A percentile compares a stretch with the other conserved stretches of the same genome.
These are phyloP conservation scores for Salvelinus alpinus DNA, from an alignment of 2,113 vertebrate genomes.

Conservation along the genomic window DNA sequence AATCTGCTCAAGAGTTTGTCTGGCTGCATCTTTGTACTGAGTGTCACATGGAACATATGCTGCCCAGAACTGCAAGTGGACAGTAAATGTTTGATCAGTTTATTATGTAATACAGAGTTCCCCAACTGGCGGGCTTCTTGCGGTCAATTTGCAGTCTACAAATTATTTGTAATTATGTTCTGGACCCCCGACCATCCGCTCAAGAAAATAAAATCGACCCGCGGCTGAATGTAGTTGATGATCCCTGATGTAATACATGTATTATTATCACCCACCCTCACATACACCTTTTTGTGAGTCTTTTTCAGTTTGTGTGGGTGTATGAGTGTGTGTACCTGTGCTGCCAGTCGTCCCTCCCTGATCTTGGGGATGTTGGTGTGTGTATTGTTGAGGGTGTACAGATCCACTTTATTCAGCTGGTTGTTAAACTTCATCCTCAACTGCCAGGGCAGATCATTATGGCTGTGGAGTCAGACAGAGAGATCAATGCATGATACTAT, in stretches of 20 bases:
- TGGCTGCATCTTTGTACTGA: conserved; percentile 88
- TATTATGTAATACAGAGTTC: neutral
- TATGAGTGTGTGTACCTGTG: conserved; percentile 78
- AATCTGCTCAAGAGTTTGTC: conserved; percentile 91
- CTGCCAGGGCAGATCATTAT: conserved; percentile 94
- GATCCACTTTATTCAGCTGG: conserved; percentile 74
- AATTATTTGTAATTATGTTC: too few relatives aligned
- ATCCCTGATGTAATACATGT: too few relatives aligned
- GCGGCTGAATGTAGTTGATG: too few relatives aligned
- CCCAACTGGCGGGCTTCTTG: neutral
- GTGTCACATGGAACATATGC: conserved; percentile 83
- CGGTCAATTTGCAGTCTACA: too few relatives aligned
- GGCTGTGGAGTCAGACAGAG: conserved; percentile 67
- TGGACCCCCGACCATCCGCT: too few relatives aligned
- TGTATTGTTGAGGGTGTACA: conserved; percentile 71
- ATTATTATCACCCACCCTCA: too few relatives aligned
- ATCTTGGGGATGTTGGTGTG: conserved; percentile 95
- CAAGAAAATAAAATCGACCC: too few relatives aligned
- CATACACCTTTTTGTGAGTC: neutral
- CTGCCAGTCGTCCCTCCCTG: conserved; percentile 77
- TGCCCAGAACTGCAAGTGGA: conserved; percentile 86
- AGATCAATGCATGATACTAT: neutral
- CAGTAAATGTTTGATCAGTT: neutral
- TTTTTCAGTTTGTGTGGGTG: neutral
- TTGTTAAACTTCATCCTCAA: conserved; percentile 82